Evolutionary conservation across 2,888 invertebrate genomes (phyloP).

Genomic region (Sesia apiformis): DNA sequence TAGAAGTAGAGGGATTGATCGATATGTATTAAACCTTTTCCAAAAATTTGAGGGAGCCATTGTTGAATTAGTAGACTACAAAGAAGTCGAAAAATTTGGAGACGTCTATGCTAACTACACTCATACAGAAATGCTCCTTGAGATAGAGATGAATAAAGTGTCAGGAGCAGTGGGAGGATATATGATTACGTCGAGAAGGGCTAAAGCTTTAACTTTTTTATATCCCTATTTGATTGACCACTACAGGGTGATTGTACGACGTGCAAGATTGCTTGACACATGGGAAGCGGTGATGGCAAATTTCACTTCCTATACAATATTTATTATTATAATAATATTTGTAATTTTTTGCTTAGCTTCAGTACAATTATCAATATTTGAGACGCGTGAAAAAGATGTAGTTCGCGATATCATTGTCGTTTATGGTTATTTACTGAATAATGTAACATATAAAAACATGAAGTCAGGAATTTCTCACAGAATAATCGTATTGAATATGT

Average conservation of each 20-base stretch:
- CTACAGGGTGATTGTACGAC: conserved; percentile 5
- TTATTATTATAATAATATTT: conserved; percentile 11
- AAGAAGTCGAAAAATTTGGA: conserved; percentile 19
- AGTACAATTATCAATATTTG: conserved; percentile 17
- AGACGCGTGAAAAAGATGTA: conserved; percentile 10
- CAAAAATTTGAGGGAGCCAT: conserved; percentile 12
- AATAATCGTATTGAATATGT: conserved; percentile 17
- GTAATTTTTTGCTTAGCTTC: conserved; percentile 15
- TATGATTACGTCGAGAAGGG: conserved; percentile 4
- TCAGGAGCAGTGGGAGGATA: conserved; percentile 27
- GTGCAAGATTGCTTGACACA: conserved; percentile 4
- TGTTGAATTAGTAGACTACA: conserved; percentile 16
- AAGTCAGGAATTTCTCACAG: conserved; percentile 15
- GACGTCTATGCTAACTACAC: conserved; percentile 12
- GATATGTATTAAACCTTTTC: conserved; percentile 18
- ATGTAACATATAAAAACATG: conserved; percentile 8
- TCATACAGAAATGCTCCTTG: conserved; percentile 13
- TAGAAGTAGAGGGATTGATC: conserved; percentile 16
- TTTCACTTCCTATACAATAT: conserved; percentile 1
- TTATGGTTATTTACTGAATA: conserved; percentile 28
- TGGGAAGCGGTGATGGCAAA: conserved; percentile 10
- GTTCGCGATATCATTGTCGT: conserved; percentile 18
- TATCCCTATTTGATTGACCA: conserved; percentile 11
- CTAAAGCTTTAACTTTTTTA: conserved; percentile 6
- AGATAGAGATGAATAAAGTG: conserved; percentile 14